Evolutionary conservation across 2,797 vertebrate genomes (phyloP), one percentile per base, ranked within the genome.

Genomic region (Paedocypris micromegethes): DNA sequence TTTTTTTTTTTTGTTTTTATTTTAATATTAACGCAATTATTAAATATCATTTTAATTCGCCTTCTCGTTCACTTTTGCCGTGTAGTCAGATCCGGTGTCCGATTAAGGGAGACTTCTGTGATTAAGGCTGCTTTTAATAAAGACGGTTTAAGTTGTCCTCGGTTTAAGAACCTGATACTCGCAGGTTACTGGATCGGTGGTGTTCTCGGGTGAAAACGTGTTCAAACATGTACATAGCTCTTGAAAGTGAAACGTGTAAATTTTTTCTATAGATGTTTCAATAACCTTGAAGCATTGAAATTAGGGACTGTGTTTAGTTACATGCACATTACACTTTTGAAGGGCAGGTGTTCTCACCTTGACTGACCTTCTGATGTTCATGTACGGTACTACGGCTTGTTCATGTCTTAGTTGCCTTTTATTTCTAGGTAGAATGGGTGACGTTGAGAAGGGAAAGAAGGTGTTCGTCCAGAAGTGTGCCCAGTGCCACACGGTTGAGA

Each of bases 401-500:
- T 42, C 4, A 63, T 6, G 2, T 47, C 2, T 57, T 23, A 1
- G 23, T 23, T 23, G 23, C 23, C 6, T 50, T 43, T 40, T 2
- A 50, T 7, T 6, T 52, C n/a, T 57, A 67, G 73, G 50, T 62
- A 70, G 87, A 72, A 93, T 90, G 90, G 89, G 52, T 78, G 87
- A 92, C 77, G 62, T 83, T 62, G 77, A 81, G 4, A 90, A 93
- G 76, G 88, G 90, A 64, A 93, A 89, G 82, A 90, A 90, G 81
- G 77, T 88, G 0, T 94, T 93, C 66, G 82, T 90, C 77, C 88
- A 92, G 73, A 92, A 93, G 82, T 94, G 89, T 77, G 79, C 86
- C 49, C 87, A 92, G 79, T 93, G 92, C 80, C 90, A 92, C 73
- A 87, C 88, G 9, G 85, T 93, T 66, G 90, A 93, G 53, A 80